A percentile compares a stretch with the other conserved stretches of the same genome.
Conservation (phyloP, 2,888 invertebrate species). For the Trachelus troglodyta region DNA sequence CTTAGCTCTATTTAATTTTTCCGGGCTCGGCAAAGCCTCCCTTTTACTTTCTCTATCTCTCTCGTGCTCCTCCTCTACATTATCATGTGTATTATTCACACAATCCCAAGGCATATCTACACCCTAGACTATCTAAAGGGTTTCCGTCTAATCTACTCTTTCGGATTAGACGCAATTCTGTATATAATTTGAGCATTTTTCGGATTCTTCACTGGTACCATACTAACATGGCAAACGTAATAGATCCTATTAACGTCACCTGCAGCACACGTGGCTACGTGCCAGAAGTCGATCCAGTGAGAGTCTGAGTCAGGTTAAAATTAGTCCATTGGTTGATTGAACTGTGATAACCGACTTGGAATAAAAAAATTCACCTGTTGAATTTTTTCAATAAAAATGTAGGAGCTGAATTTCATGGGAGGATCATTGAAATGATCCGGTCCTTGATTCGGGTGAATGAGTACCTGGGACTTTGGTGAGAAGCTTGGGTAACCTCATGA, state of each 20-base stretch:
- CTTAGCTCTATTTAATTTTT: background rate
- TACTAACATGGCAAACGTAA: background rate
- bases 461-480: background rate
- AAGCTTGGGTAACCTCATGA: background rate
- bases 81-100: background rate
- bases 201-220: background rate
- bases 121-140: background rate
- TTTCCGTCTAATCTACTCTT: background rate
- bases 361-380: background rate
- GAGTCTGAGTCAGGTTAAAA: background rate
- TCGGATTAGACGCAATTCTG: background rate
- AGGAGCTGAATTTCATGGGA: background rate
- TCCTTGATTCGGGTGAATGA: background rate
- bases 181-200: background rate
- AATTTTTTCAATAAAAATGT: background rate
- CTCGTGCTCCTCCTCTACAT: background rate
- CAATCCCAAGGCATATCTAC: background rate
- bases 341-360: background rate
- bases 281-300: background rate
- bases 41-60: background rate
- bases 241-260: background rate
- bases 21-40: background rate
- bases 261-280: background rate
- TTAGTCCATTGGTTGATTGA: slow-evolving; percentile 6
- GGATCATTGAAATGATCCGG: background rate